A percentile compares a stretch with the other conserved stretches of the same genome.
Conservation (phyloP, 2,113 vertebrate species). For the Sardina pilchardus region DNA sequence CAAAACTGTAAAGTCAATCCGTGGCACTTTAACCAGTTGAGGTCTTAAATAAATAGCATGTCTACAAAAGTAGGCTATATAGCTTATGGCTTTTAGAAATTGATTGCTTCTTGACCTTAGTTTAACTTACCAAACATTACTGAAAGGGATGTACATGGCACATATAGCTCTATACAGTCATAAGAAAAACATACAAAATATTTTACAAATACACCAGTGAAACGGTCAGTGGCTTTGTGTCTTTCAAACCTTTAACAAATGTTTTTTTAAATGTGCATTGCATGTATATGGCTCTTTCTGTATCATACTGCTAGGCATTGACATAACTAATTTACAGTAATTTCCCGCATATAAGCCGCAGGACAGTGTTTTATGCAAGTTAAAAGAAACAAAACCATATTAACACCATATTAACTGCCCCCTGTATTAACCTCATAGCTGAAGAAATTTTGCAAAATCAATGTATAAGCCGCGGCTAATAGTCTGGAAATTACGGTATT, state of each 20-base stretch:
- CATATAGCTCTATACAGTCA: not conserved
- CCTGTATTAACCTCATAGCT: no score
- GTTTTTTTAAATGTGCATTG: not conserved
- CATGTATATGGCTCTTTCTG: not conserved
- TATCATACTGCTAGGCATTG: no score
- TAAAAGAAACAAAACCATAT: no score
- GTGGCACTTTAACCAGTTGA: not conserved
- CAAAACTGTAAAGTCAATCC: not conserved
- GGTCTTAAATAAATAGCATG: not conserved
- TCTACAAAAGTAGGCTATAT: not conserved
- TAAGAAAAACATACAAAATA: not conserved
- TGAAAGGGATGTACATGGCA: not conserved
- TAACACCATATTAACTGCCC: no score
- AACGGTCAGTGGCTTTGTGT: not conserved
- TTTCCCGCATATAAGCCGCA: no score
- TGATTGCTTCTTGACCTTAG: not conserved
- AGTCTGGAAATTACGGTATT: no score
- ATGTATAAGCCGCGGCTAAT: no score
- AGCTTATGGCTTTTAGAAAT: not conserved
- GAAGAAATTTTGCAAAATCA: no score
- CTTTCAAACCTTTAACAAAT: not conserved
- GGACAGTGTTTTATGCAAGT: no score
- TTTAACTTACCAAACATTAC: not conserved
- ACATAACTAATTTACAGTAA: no score
- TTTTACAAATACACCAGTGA: not conserved